A percentile compares a stretch with the other conserved stretches of the same genome.
phyloP scores from a whole-genome alignment of 2,797 vertebrate genomes.

The Microctenopoma steveboyesi region DNA sequence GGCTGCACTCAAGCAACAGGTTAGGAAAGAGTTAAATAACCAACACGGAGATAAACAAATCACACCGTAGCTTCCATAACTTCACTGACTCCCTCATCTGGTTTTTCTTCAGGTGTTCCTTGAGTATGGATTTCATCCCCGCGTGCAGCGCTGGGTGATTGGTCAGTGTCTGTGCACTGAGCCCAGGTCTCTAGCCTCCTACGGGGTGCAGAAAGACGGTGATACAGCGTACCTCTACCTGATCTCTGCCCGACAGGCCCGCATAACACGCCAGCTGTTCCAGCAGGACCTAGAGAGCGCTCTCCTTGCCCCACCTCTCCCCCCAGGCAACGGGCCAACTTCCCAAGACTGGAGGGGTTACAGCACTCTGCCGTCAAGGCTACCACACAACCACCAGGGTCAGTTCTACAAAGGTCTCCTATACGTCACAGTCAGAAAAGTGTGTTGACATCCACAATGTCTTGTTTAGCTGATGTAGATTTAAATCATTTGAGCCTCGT shows the following conservation, averaged over 20 bases:
- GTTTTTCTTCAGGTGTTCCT: slow-evolving; percentile 85
- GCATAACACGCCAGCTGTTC: slow-evolving; percentile 83
- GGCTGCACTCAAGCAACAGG: slow-evolving; percentile 90
- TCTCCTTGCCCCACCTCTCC: slow-evolving; percentile 64
- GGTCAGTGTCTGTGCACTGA: slow-evolving; percentile 90
- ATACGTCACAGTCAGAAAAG: neutral
- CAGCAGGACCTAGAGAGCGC: slow-evolving; percentile 85
- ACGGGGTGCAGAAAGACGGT: slow-evolving; percentile 87
- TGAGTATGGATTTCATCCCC: slow-evolving; percentile 91
- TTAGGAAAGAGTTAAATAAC: slow-evolving; percentile 47
- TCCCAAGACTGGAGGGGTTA: slow-evolving; percentile 78
- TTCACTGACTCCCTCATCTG: neutral
- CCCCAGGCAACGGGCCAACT: slow-evolving; percentile 48
- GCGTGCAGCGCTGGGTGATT: slow-evolving; percentile 94
- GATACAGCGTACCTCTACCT: slow-evolving; percentile 93
- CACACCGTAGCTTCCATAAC: neutral
- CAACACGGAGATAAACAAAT: neutral
- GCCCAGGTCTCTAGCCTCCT: slow-evolving; percentile 87
- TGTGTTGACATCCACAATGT: too few species aligned
- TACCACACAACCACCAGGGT: slow-evolving; percentile 80
- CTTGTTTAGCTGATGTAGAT: too few species aligned
- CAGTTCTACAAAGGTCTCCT: neutral
- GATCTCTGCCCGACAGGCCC: slow-evolving; percentile 85
- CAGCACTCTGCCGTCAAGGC: slow-evolving; percentile 82
- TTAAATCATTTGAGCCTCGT: too few species aligned